These are phyloP conservation scores for Ivindomyrus marchei DNA, from an alignment of 2,113 vertebrate genomes.

Conservation along the genomic window DNA sequence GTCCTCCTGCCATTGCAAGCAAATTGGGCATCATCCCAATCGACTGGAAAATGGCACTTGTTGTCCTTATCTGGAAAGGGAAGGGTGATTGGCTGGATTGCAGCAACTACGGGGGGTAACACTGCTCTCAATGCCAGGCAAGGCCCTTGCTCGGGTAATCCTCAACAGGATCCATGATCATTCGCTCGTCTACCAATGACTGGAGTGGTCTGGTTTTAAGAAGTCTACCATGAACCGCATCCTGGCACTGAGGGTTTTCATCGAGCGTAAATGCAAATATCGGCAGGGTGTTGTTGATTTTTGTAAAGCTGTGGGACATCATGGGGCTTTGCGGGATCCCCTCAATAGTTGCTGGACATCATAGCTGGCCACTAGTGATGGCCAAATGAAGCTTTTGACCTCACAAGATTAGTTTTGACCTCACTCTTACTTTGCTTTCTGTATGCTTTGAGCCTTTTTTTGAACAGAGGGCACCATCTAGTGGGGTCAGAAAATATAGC, in stretches of 20 bases:
- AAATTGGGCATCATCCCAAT: not conserved
- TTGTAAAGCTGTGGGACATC: not conserved
- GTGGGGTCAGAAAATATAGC: too few relatives aligned
- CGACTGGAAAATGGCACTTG: not conserved
- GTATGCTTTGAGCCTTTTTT: too few relatives aligned
- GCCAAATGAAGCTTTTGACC: too few relatives aligned
- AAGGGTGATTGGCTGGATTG: not conserved
- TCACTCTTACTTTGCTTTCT: too few relatives aligned
- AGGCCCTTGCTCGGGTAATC: too few relatives aligned
- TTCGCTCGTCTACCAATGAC: too few relatives aligned
- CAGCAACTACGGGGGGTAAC: not conserved
- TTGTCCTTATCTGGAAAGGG: not conserved
- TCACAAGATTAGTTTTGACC: too few relatives aligned
- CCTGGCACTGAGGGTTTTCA: not conserved
- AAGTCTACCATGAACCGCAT: not conserved
- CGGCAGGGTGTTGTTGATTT: not conserved
- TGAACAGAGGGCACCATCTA: too few relatives aligned
- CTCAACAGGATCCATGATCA: too few relatives aligned
- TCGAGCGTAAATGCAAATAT: not conserved
- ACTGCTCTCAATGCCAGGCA: too few relatives aligned
- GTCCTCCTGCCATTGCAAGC: not conserved
- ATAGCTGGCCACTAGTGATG: not conserved
- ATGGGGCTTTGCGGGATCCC: too few relatives aligned
- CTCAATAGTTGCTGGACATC: not conserved
- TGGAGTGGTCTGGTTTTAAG: too few relatives aligned